These are phyloP conservation scores for Limnothrissa miodon DNA, from an alignment of 2,113 vertebrate species.

Conservation along the genomic window DNA sequence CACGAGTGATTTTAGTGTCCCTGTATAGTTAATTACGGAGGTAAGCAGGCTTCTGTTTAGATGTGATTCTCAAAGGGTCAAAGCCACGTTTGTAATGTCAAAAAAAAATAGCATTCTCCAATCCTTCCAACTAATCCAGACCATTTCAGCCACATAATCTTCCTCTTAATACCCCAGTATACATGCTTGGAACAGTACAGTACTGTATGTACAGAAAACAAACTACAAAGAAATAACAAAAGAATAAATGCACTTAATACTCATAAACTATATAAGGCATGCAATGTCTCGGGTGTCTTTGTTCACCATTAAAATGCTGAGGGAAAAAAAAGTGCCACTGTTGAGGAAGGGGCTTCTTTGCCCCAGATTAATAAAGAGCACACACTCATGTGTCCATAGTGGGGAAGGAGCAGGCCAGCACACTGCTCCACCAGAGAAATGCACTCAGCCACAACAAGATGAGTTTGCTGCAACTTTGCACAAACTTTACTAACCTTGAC, in stretches of 20 bases:
- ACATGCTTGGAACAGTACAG: neutral
- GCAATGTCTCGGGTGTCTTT: neutral
- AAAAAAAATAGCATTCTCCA: neutral
- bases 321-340: neutral
- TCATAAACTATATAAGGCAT: neutral
- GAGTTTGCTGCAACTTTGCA: slow-evolving; percentile 68
- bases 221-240: neutral
- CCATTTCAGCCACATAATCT: neutral
- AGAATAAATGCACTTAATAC: neutral
- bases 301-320: slow-evolving; percentile 11
- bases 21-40: neutral
- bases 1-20: slow-evolving; percentile 11
- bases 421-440: slow-evolving; percentile 27
- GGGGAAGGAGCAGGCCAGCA: neutral
- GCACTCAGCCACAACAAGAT: slow-evolving; percentile 56
- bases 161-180: neutral
- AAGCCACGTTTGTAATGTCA: neutral
- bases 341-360: neutral
- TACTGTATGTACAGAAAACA: neutral
- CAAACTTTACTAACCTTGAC: slow-evolving; percentile 80
- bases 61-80: slow-evolving; percentile 1
- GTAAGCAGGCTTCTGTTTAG: neutral
- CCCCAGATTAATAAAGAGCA: slow-evolving; percentile 17
- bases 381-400: slow-evolving; percentile 1
- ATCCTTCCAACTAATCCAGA: slow-evolving; percentile 3